These are phyloP conservation scores for Oxycera nigricornis DNA, from an alignment of 2,888 invertebrate genomes.

Conservation along the genomic window DNA sequence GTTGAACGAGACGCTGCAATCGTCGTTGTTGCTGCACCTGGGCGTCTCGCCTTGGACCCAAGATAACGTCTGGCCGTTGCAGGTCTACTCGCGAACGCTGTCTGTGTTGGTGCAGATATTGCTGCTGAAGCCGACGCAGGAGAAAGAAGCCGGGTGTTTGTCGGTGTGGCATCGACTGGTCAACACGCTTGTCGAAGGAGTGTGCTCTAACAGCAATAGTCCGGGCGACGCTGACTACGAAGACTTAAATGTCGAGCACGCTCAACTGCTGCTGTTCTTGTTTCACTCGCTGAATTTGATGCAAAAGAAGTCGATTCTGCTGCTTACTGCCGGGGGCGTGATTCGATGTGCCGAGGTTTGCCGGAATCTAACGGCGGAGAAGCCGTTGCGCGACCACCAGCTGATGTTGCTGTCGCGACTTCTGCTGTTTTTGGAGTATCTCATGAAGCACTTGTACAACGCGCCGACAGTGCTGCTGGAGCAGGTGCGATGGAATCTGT, in stretches of 20 bases:
- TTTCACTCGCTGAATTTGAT: conserved; percentile 94
- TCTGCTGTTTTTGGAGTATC: conserved; percentile 87
- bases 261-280: conserved; percentile 88
- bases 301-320: conserved; percentile 94
- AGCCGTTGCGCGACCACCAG: conserved; percentile 66
- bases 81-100: conserved; percentile 78
- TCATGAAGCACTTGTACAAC: conserved; percentile 94
- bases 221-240: conserved; percentile 57
- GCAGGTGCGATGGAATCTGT: conserved; percentile 87
- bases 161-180: conserved; percentile 92
- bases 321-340: conserved; percentile 80
- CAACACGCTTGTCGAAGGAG: conserved; percentile 86
- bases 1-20: conserved; percentile 73
- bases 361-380: conserved; percentile 60
- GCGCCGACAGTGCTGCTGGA: conserved; percentile 85
- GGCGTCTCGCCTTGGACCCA: conserved; percentile 77
- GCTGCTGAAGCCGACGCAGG: conserved; percentile 78
- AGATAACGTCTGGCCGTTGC: conserved; percentile 77
- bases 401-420: conserved; percentile 83
- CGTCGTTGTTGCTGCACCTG: conserved; percentile 74
- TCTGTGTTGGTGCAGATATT: conserved; percentile 87
- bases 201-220: conserved; percentile 59
- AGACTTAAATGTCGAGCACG: conserved; percentile 96
- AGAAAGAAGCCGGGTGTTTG: conserved; percentile 88
- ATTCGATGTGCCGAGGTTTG: conserved; percentile 73